Percentiles rank a stretch among this genome's conserved stretches.
These are phyloP conservation scores for Urocyon cinereoargenteus DNA, from an alignment of 2,797 vertebrate genomes.

Conservation along the genomic window DNA sequence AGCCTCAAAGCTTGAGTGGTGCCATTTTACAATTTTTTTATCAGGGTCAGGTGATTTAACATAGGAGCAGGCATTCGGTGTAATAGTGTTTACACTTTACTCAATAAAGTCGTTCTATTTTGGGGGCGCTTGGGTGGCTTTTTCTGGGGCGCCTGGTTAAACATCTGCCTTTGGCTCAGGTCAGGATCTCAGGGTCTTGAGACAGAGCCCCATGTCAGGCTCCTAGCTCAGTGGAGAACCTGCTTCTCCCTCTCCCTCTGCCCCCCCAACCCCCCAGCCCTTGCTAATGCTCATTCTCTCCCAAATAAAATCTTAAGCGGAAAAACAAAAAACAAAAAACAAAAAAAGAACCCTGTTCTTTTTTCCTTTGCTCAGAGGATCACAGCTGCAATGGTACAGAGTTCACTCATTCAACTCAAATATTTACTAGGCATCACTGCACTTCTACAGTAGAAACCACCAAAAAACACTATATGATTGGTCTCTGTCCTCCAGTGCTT, in stretches of 20 bases:
- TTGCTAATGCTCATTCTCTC: neutral
- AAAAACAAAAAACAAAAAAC: neutral
- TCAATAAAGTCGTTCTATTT: neutral
- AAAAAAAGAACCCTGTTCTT: neutral
- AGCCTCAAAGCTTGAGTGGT: neutral
- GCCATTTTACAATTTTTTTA: neutral
- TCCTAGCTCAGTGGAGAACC: neutral
- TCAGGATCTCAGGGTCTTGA: neutral
- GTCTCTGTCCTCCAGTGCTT: neutral
- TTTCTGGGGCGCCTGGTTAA: neutral
- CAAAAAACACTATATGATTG: neutral
- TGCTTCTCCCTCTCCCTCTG: neutral
- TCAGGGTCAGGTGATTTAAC: neutral
- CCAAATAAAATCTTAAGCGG: neutral
- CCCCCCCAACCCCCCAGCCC: too few relatives aligned
- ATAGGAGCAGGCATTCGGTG: neutral
- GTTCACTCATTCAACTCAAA: neutral
- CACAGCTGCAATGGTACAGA: neutral
- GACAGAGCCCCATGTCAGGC: neutral
- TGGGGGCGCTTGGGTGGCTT: neutral
- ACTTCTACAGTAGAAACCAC: neutral
- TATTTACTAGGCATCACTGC: neutral
- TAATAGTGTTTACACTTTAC: neutral
- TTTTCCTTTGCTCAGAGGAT: neutral
- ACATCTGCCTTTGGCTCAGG: neutral